Percentiles rank a stretch among this genome's conserved stretches.
phyloP scores from a whole-genome alignment of 2,888 invertebrate species.

The Scaeva pyrastri region DNA sequence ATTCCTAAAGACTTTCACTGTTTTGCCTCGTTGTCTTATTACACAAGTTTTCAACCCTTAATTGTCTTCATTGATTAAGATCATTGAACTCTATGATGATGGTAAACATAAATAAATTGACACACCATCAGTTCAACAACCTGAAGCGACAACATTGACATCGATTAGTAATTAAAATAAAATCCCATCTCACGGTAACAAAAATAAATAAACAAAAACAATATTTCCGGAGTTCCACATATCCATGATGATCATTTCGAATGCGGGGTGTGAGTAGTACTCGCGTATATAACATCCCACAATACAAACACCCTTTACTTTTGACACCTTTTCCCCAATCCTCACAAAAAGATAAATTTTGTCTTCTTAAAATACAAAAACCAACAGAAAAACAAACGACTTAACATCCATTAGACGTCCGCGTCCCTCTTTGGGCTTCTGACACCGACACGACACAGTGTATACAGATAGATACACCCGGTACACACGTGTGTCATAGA shows the following conservation, averaged over 20 bases:
- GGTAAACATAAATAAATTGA: no score
- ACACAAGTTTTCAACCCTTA: no score
- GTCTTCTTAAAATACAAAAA: slow-evolving; percentile 34
- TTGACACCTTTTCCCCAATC: slow-evolving; percentile 62
- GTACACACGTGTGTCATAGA: slow-evolving; percentile 65
- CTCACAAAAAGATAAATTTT: slow-evolving; percentile 24
- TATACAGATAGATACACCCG: not conserved
- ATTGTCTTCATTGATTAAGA: not conserved
- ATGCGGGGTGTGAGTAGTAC: slow-evolving; percentile 49
- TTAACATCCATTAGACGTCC: slow-evolving; percentile 48
- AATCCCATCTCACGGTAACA: slow-evolving; percentile 50
- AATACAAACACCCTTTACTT: slow-evolving; percentile 73
- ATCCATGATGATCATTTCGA: not conserved
- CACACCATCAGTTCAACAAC: slow-evolving; percentile 61
- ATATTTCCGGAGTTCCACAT: slow-evolving; percentile 59
- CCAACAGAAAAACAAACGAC: slow-evolving; percentile 60
- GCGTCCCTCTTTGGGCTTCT: not conserved
- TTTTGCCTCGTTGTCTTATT: no score
- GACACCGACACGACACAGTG: no score
- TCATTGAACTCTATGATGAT: not conserved
- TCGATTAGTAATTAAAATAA: slow-evolving; percentile 62
- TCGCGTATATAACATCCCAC: slow-evolving; percentile 44
- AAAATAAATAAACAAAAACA: slow-evolving; percentile 61
- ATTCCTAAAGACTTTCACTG: no score
- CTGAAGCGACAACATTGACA: slow-evolving; percentile 71